Evolutionary conservation across 1,140 invertebrate species (phyloP).

Genomic region (Pseudomyrmex gracilis): DNA sequence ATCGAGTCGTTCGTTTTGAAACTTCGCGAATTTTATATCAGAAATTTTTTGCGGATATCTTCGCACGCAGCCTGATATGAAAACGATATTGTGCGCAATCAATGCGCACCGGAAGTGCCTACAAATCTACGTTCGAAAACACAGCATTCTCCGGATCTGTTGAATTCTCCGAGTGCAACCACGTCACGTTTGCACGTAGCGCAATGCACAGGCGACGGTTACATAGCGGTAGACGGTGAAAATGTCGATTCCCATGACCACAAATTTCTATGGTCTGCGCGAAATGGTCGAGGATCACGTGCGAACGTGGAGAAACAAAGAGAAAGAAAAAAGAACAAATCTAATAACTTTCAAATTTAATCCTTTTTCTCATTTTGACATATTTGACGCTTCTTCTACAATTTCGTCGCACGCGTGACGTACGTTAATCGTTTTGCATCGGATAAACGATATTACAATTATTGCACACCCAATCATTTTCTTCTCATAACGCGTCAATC

Average conservation of each 20-base stretch:
- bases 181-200: slow-evolving; percentile 15
- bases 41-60: slow-evolving; percentile 12
- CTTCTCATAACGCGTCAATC: background rate
- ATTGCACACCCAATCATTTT: background rate
- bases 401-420: background rate
- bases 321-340: background rate
- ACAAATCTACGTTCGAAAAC: background rate
- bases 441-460: background rate
- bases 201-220: background rate
- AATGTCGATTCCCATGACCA: background rate
- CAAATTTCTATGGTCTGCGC: slow-evolving; percentile 22
- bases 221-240: slow-evolving; percentile 1
- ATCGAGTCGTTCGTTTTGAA: too few relatives aligned
- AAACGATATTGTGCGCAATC: background rate
- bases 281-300: background rate
- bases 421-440: background rate
- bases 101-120: too few relatives aligned
- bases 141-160: background rate
- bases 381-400: background rate
- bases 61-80: background rate
- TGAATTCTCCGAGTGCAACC: slow-evolving; percentile 30
- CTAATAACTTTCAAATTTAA: background rate
- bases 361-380: background rate
- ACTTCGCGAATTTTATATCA: too few relatives aligned
- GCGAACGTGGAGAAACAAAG: background rate